Evolutionary conservation across 2,888 invertebrate species (phyloP).

Genomic region (Agrochola litura): DNA sequence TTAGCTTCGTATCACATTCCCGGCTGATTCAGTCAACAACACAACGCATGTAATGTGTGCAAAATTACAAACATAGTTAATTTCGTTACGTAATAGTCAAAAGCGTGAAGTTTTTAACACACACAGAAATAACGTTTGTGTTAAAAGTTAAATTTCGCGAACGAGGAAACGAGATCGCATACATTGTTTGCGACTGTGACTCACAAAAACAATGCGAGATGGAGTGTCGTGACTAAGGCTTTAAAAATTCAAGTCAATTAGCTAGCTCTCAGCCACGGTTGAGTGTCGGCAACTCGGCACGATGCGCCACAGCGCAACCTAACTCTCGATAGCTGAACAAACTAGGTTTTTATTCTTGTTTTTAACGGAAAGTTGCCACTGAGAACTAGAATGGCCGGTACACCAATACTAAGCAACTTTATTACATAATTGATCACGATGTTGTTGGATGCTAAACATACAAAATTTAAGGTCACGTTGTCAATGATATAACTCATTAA

Average conservation of each 20-base stretch:
- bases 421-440: slow-evolving; percentile 66
- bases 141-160: slow-evolving; percentile 70
- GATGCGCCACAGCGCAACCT: slow-evolving; percentile 60
- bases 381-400: slow-evolving; percentile 50
- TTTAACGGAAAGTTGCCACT: slow-evolving; percentile 60
- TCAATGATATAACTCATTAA: slow-evolving; percentile 51
- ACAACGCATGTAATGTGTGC: slow-evolving; percentile 39
- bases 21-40: slow-evolving; percentile 36
- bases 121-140: slow-evolving; percentile 28
- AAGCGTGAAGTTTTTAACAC: slow-evolving; percentile 43
- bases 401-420: slow-evolving; percentile 50
- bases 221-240: slow-evolving; percentile 84
- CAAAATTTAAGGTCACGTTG: slow-evolving; percentile 51
- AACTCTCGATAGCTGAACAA: slow-evolving; percentile 47
- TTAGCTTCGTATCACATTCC: slow-evolving; percentile 34
- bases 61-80: slow-evolving; percentile 51
- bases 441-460: slow-evolving; percentile 31
- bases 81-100: slow-evolving; percentile 55
- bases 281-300: slow-evolving; percentile 38
- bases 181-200: slow-evolving; percentile 80
- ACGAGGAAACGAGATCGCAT: slow-evolving; percentile 76
- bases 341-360: slow-evolving; percentile 69
- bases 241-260: slow-evolving; percentile 87
- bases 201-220: slow-evolving; percentile 82
- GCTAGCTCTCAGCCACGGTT: slow-evolving; percentile 71